A percentile compares a stretch with the other conserved stretches of the same genome.
These are phyloP conservation scores for Hirtodrosophila histrioides DNA, from an alignment of 2,888 invertebrate species.

Conservation along the genomic window DNA sequence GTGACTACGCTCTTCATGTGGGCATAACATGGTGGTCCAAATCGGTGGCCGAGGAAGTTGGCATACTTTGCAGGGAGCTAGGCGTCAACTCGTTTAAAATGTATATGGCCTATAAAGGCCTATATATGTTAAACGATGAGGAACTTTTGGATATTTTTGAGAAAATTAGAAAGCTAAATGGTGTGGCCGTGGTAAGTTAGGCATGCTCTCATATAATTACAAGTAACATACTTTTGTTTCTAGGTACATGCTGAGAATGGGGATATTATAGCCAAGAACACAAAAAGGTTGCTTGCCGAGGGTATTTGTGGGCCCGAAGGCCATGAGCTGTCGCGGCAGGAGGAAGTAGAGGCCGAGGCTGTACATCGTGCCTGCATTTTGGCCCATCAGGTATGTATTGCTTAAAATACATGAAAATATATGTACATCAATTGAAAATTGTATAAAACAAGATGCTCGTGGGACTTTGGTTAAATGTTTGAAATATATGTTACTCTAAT, in stretches of 20 bases:
- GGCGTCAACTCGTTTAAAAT: slow-evolving; percentile 99
- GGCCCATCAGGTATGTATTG: slow-evolving; percentile 92
- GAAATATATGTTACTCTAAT: slow-evolving; percentile 21
- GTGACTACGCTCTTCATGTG: slow-evolving; percentile 97
- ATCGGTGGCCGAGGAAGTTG: slow-evolving; percentile 94
- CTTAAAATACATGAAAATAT: neutral
- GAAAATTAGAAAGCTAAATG: slow-evolving; percentile 92
- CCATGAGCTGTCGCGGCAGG: slow-evolving; percentile 96
- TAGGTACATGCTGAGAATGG: slow-evolving; percentile 99
- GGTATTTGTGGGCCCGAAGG: slow-evolving; percentile 98
- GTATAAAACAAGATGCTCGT: slow-evolving; percentile 21
- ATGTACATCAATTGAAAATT: slow-evolving; percentile 13
- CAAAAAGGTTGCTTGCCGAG: slow-evolving; percentile 91
- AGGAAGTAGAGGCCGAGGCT: slow-evolving; percentile 99
- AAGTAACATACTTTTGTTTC: neutral
- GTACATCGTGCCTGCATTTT: slow-evolving; percentile 96
- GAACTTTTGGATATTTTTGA: slow-evolving; percentile 94
- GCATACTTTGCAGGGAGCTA: slow-evolving; percentile 90
- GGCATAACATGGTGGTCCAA: slow-evolving; percentile 95
- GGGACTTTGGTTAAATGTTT: slow-evolving; percentile 14
- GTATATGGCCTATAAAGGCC: slow-evolving; percentile 98
- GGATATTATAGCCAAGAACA: slow-evolving; percentile 95
- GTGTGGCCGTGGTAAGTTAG: slow-evolving; percentile 88
- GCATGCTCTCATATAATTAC: neutral
- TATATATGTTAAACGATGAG: slow-evolving; percentile 95